These are phyloP conservation scores for Amyelois transitella DNA, from an alignment of 1,140 invertebrate species.

Conservation along the genomic window DNA sequence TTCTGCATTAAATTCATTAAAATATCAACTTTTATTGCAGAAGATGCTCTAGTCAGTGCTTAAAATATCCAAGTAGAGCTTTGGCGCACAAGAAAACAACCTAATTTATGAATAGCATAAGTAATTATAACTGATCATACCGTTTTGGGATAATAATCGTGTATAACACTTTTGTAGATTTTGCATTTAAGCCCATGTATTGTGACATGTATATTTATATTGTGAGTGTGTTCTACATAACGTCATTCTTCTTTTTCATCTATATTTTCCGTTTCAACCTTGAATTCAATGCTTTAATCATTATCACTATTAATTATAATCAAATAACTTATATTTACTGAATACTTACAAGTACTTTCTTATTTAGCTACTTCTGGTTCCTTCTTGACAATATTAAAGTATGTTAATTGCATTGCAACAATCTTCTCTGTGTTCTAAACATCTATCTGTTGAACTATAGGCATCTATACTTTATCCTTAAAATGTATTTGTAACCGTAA, in stretches of 20 bases:
- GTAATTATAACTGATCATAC: constrained; percentile 59
- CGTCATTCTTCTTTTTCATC: constrained; percentile 24
- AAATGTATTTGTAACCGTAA: constrained; percentile 60
- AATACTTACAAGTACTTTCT: neutral
- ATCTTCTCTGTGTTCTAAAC: constrained; percentile 15
- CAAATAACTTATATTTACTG: neutral
- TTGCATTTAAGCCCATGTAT: constrained; percentile 70
- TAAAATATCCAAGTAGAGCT: constrained; percentile 59
- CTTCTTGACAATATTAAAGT: constrained; percentile 65
- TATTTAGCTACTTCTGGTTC: constrained; percentile 55
- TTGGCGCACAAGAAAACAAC: constrained; percentile 61
- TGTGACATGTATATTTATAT: constrained; percentile 63
- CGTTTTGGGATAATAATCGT: constrained; percentile 65
- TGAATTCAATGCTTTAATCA: constrained; percentile 9
- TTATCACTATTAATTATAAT: constrained; percentile 10
- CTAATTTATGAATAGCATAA: constrained; percentile 55
- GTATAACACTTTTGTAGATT: constrained; percentile 66
- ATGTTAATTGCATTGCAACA: constrained; percentile 10
- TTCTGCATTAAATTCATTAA: constrained; percentile 13
- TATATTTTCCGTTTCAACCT: constrained; percentile 21
- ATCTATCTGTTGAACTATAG: constrained; percentile 34
- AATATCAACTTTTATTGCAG: constrained; percentile 15
- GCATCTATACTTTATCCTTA: constrained; percentile 40
- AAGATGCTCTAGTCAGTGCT: constrained; percentile 33
- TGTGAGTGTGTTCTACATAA: constrained; percentile 61